Evolutionary conservation across 2,888 invertebrate species (phyloP), one percentile per base, ranked within the genome.

Genomic region (Caenorhabditis sp.): DNA sequence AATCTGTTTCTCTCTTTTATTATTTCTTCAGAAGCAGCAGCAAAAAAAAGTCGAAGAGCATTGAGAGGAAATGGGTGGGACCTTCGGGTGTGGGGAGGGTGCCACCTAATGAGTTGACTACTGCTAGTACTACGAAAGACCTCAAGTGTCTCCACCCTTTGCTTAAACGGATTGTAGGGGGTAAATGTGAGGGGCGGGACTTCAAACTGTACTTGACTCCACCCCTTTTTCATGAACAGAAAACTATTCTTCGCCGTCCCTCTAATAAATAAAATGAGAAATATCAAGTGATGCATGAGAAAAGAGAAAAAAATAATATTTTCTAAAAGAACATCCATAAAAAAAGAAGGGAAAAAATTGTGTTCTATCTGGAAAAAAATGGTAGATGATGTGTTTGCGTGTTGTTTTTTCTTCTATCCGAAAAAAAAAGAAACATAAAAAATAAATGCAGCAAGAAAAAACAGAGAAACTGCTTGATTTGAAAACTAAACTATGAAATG

Each of bases 101-200:
- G 36, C 27, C 27, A 58, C 57, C 57, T 58, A 58, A 58, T 58
- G 57, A 58, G 57, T 58, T 58, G 57, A 58, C 57, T 26, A 43
- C 43, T 43, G 17, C 43, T 43, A 43, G 43, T 43, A 17, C 14
- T 43, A 51, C 51, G n/a, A n/a, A 51, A 51, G 51, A 58, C 55
- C 55, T 55, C 55, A 55, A 55, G 55, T 55, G 23, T 23, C 26
- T 21, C 43, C 17, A 17, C 17, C 43, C 43, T 51, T 50, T 6
- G 27, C 24, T 17, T 24, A 6, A 24, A 24, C 19, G n/a, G 23
- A 55, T 26, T 27, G 55, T 55, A 10, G 17, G 17, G 26, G 26
- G n/a, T 6, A 3, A 17, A 26, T 8, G 10, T 26, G 17, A 31
- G 26, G 51, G 51, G 51, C 21, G 51, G 51, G 21, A 21, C 23